These are phyloP conservation scores for Masticophis lateralis DNA, from an alignment of 2,797 vertebrate species.

Conservation along the genomic window DNA sequence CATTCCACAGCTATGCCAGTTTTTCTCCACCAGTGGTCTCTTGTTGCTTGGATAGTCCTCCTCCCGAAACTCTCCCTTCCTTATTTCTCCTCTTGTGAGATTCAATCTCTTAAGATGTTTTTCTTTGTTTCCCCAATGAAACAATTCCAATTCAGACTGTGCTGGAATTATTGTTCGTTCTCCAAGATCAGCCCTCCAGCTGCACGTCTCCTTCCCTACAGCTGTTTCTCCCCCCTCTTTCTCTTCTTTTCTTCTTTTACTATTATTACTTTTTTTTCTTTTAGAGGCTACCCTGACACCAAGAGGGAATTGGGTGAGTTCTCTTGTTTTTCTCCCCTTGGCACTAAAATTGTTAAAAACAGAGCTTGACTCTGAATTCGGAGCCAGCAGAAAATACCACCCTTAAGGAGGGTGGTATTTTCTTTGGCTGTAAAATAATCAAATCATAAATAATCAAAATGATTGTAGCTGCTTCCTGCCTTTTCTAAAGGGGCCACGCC, in stretches of 20 bases:
- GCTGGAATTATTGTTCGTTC: slow-evolving; percentile 48
- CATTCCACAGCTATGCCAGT: slow-evolving; percentile 21
- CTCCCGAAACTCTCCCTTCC: neutral
- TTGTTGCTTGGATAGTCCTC: neutral
- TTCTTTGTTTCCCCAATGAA: slow-evolving; percentile 33
- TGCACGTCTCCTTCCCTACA: slow-evolving; percentile 38
- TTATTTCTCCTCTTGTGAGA: slow-evolving; percentile 37
- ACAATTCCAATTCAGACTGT: slow-evolving; percentile 45
- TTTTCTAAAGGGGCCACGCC: neutral
- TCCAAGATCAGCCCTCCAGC: slow-evolving; percentile 16
- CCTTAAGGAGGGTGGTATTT: slow-evolving; percentile 35
- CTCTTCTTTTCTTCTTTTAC: neutral
- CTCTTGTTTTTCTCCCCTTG: slow-evolving; percentile 2
- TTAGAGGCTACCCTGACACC: slow-evolving; percentile 42
- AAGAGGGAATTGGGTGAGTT: slow-evolving; percentile 31
- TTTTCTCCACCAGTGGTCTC: slow-evolving; percentile 23
- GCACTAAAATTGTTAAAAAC: slow-evolving; percentile 37
- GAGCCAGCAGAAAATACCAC: slow-evolving; percentile 36
- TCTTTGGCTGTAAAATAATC: slow-evolving; percentile 14
- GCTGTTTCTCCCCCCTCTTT: fast-evolving
- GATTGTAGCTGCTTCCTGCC: neutral
- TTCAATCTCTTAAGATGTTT: slow-evolving; percentile 43
- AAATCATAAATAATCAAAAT: neutral
- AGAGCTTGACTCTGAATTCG: slow-evolving; percentile 60
- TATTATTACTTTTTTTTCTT: neutral